Base-by-base conservation (phyloP, 2,888 invertebrate genomes). In the Eristalinus aeneus region DNA sequence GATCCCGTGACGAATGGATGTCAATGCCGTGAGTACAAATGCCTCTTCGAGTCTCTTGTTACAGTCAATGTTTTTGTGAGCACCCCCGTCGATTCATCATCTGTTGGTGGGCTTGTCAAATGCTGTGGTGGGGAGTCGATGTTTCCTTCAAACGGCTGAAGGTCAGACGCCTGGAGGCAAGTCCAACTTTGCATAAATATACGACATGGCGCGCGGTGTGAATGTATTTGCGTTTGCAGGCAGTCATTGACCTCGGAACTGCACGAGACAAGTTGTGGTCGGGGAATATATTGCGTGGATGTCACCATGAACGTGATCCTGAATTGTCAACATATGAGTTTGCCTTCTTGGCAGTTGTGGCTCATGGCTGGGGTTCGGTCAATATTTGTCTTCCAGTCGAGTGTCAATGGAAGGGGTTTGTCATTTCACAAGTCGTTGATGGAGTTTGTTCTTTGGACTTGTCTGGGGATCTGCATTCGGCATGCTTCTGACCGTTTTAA, bases 1-100 rank as follows among this genome's bases (percentile, higher is more conserved):
- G 74, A 69, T 0, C 53, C 22, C 0, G 39, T 8, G 2, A 56
- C 20, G n/a, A 77, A 53, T 22, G 56, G 73, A 2, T 86, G 82
- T 12, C 58, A 74, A n/a, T 86, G 81, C 61, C 32, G 86, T 86
- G 63, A 82, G 86, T 86, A 56, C 5, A 36, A 46, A 22, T 3
- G 8, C 27, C 27, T n/a, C n/a, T 27, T 12, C 2, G 1, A 4
- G 23, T 6, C 22, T 56, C 56, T 56, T 23, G 56, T 56, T 27
- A 27, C 46, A 46, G 46, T 46, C 16, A 16, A n/a, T 16, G 46
- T 46, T 46, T 46, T 46, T 46, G 46, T 16, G 46, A 16, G 16
- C n/a, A 46, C n/a, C n/a, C 5, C 16, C 16, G n/a, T 6, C 16
- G n/a, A 46, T 46, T 16, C 4, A 46, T 16, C 46, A 16, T 46